These are phyloP conservation scores for Hafferia zeledoni DNA, from an alignment of 2,797 vertebrate genomes.

Conservation along the genomic window DNA sequence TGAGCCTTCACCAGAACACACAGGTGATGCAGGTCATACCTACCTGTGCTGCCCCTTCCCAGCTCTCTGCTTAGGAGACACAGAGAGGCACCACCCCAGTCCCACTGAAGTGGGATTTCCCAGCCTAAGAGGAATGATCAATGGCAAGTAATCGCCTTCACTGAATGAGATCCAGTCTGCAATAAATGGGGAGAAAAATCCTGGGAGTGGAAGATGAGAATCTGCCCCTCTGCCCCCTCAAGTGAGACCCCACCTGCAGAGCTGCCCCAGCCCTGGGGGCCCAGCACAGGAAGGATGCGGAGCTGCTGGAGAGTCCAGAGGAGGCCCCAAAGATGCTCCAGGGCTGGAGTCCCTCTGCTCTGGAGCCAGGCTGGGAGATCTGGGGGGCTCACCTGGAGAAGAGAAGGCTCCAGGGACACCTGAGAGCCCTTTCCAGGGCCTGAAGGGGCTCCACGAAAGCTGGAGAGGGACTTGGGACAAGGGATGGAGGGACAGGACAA, in stretches of 20 bases:
- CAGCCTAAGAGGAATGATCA: background rate
- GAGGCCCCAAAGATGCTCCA: rapidly evolving
- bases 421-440: background rate
- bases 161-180: background rate
- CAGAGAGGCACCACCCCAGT: background rate
- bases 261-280: background rate
- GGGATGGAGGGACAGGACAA: background rate
- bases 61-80: background rate
- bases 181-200: background rate
- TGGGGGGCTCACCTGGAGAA: background rate
- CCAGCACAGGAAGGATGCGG: background rate
- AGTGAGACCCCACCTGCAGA: background rate
- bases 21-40: rapidly evolving
- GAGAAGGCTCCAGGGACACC: background rate
- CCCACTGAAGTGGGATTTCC: background rate
- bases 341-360: background rate
- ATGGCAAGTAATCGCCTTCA: background rate
- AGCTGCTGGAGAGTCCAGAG: background rate
- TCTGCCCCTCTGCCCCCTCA: background rate
- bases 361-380: background rate
- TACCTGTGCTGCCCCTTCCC: background rate
- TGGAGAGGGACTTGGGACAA: background rate
- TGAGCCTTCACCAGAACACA: background rate
- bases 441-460: background rate
- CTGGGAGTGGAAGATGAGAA: background rate